Base-by-base conservation (phyloP, 2,888 invertebrate genomes). In the Drosophila neonasuta region DNA sequence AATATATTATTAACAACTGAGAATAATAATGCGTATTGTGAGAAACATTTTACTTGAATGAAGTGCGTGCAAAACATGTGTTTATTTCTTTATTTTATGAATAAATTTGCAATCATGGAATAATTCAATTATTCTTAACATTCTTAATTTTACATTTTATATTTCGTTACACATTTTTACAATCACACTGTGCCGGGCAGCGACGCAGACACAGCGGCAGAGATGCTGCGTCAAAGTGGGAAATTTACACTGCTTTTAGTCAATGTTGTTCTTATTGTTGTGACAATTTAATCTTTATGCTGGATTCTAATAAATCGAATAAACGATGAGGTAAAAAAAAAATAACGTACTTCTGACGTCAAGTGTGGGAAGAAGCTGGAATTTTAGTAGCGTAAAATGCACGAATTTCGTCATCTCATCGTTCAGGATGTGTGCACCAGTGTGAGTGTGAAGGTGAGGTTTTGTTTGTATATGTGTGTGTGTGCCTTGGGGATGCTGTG, bases 401-500 rank as follows among this genome's bases (percentile, higher is more conserved):
- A 45, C 29, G 34, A 36, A 51, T 67, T 70, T 71, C 60, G 51
- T 39, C 63, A 65, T 24, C 39, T 15, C 7, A 5, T 7, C 20
- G 41, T 5, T 13, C n/a, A 57, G 75, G 54, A 61, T 39, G 41
- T 17, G 13, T 10, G 10, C 29, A 36, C 48, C 11, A 8, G 17
- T 36, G 45, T 41, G 29, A 41, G 13, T 41, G 39, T 45, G n/a
- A 4, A 8, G 13, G 6, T 15, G 5, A n/a, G 11, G 0, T 3
- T 9, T 5, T 8, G 6, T 8, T 30, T 46, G 24, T 41, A 15
- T 32, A 29, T n/a, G 15, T 17, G 11, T 45, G 29, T 55, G 10
- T 62, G 50, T 39, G 44, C 20, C 61, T 11, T 32, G 55, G 86
- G 80, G 80, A 85, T 77, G 68, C 84, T 80, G 66, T 48, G 44